Evolutionary conservation across 1,140 invertebrate genomes (phyloP).

Genomic region (Drosophila ananassae): DNA sequence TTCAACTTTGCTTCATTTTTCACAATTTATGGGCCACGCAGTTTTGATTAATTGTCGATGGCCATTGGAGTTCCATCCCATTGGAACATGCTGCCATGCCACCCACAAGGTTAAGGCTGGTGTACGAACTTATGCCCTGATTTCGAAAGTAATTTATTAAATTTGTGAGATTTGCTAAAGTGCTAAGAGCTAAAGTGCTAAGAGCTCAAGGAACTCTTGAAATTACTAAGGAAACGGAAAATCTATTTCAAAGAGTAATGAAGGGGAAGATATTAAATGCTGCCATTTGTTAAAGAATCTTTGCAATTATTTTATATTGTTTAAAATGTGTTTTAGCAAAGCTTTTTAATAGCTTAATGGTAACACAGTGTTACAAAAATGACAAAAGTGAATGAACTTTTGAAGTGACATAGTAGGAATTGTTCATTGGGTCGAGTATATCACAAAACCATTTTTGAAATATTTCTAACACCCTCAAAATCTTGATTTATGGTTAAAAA

Average conservation of each 20-base stretch:
- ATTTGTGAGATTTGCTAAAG: slow-evolving; percentile 15
- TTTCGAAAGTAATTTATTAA: slow-evolving; percentile 55
- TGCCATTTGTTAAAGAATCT: too few relatives aligned
- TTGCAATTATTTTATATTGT: too few relatives aligned
- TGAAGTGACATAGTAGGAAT: too few relatives aligned
- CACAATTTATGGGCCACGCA: slow-evolving; percentile 54
- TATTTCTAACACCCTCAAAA: too few relatives aligned
- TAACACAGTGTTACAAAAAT: too few relatives aligned
- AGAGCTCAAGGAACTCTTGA: neutral
- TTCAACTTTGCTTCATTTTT: slow-evolving; percentile 65
- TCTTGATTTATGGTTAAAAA: too few relatives aligned
- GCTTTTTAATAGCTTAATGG: too few relatives aligned
- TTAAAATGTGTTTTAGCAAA: too few relatives aligned
- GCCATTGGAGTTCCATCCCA: neutral
- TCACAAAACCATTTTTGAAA: too few relatives aligned
- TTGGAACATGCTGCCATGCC: slow-evolving; percentile 22
- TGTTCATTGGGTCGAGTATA: too few relatives aligned
- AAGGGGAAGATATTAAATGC: neutral
- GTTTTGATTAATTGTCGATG: slow-evolving; percentile 69
- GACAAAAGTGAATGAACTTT: too few relatives aligned
- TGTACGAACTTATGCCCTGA: slow-evolving; percentile 21
- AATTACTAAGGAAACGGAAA: neutral
- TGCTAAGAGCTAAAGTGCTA: slow-evolving; percentile 5
- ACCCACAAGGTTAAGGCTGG: slow-evolving; percentile 6
- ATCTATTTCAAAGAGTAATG: neutral